Evolutionary conservation across 2,797 vertebrate species (phyloP).

Genomic region (Helarctos malayanus): DNA sequence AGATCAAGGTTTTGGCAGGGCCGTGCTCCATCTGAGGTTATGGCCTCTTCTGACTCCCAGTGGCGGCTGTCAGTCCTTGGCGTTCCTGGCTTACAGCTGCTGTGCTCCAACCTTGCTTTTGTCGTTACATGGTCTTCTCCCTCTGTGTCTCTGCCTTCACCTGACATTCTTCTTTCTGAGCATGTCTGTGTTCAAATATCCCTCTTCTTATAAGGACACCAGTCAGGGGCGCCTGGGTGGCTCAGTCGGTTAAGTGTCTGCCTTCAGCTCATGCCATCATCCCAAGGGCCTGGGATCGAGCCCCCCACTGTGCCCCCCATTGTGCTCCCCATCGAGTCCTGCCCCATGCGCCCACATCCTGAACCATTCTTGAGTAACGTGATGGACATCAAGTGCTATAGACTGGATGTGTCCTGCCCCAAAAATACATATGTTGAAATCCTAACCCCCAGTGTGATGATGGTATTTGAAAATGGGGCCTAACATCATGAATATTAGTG

Average conservation of each 20-base stretch:
- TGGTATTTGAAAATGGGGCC: background rate
- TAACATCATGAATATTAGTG: background rate
- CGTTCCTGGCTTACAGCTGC: background rate
- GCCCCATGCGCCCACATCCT: background rate
- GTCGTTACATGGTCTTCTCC: background rate
- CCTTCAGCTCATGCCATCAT: background rate
- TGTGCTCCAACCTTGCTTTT: background rate
- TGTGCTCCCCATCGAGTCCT: background rate
- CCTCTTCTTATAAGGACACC: background rate
- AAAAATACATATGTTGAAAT: background rate
- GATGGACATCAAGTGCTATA: background rate
- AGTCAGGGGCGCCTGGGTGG: background rate
- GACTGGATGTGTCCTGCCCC: background rate
- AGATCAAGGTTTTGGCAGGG: background rate
- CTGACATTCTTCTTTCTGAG: background rate
- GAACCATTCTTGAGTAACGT: background rate
- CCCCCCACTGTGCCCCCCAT: too few species aligned
- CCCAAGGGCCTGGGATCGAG: background rate
- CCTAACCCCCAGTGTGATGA: background rate
- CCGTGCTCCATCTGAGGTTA: background rate
- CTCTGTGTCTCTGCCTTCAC: background rate
- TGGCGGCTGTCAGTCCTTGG: background rate
- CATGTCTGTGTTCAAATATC: background rate
- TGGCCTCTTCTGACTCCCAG: background rate
- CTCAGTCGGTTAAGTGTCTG: background rate